Evolutionary conservation across 2,888 invertebrate species (phyloP), one percentile per base, ranked within the genome.

Genomic region (Tenthredo mesomela): DNA sequence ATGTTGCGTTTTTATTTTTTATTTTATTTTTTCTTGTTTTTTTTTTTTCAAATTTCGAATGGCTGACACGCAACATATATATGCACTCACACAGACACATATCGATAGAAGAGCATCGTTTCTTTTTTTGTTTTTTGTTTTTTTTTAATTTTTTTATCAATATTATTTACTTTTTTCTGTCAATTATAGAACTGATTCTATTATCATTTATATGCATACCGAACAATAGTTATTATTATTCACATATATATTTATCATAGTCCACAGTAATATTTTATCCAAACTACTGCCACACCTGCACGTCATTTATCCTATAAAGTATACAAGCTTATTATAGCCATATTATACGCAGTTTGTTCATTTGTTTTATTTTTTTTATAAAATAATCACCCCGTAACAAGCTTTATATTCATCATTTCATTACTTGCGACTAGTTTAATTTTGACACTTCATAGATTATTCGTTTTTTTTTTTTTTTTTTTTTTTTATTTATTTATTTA

Each of bases 391-490:
- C 88, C 86, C 87, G 84, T 89, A 90, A 90, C 89, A 89, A 90
- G 89, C 89, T 86, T 90, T 88, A 88, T 89, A 88, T 87, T 87
- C 82, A 85, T 88, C 88, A 87, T 85, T 86, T 58, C 82, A 82
- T 84, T 67, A 85, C 65, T 89, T 86, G 90, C 91, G 93, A 93
- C 92, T 93, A 93, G 93, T 90, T 92, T 91, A 91, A 91, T 90
- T 91, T 90, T 89, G 91, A 91, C 91, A 89, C 90, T 90, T 89
- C 87, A 89, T 88, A 89, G 88, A 88, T 89, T 84, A 86, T 89
- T 87, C 88, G 88, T 85, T 86, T 87, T 85, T n/a, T 15, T 47
- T 61, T 21, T 29, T n/a, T 15, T 47, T 3, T 47, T 47, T 3
- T 1, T 10, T 18, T 15, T 29, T 61, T 21, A 29, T 43, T n/a